phyloP scores from a whole-genome alignment of 1,140 invertebrate genomes.

The Agrypnia vestita region DNA sequence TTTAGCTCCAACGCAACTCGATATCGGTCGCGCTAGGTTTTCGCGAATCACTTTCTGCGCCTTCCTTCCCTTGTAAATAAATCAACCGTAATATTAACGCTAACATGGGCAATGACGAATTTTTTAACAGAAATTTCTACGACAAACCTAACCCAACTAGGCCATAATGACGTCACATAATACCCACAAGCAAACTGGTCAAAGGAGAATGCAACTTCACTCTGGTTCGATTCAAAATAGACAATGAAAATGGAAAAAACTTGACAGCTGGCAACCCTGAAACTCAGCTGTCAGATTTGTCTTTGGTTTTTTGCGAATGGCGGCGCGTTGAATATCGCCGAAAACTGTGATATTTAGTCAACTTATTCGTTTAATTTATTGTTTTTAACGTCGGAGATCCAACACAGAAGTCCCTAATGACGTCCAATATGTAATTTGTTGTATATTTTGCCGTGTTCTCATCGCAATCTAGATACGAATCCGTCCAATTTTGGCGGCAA shows the following conservation, averaged over 20 bases:
- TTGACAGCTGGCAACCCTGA: not conserved
- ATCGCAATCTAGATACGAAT: too few relatives aligned
- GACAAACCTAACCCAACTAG: conserved; percentile 83
- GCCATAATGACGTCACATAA: conserved; percentile 80
- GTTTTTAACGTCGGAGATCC: not conserved
- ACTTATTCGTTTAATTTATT: not conserved
- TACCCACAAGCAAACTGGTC: conserved; percentile 49
- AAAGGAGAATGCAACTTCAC: not conserved
- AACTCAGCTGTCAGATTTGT: not conserved
- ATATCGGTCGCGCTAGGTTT: conserved; percentile 62
- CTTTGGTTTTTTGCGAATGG: not conserved
- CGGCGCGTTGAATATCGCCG: not conserved
- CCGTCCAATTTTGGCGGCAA: conserved; percentile 46
- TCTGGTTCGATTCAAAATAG: not conserved
- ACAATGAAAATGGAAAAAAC: not conserved
- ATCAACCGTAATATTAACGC: conserved; percentile 45
- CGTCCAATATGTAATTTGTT: conserved; percentile 20
- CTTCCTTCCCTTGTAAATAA: conserved; percentile 41
- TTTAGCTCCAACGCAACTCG: conserved; percentile 76
- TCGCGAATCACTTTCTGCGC: conserved; percentile 23
- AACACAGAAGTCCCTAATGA: not conserved
- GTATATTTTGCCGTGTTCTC: not conserved
- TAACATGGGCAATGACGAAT: conserved; percentile 77
- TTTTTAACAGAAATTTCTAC: conserved; percentile 79
- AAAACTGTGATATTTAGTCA: conserved; percentile 4